phyloP scores from a whole-genome alignment of 1,140 invertebrate species.

The Phortica variegata region DNA sequence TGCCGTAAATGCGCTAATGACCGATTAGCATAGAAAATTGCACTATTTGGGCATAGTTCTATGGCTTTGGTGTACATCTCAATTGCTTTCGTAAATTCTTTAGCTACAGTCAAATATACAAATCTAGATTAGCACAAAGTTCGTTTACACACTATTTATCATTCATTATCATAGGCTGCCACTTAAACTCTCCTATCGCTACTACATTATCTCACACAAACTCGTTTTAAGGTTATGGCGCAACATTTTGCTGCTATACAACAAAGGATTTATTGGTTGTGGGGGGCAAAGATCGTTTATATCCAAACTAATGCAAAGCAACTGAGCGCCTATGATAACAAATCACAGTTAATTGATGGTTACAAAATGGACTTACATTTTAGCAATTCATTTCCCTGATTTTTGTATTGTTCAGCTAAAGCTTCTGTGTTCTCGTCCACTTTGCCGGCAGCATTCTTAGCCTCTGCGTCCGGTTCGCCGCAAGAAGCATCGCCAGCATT shows the following conservation, averaged over 20 bases:
- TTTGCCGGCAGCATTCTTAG: conserved; percentile 24
- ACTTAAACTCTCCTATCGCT: too few relatives aligned
- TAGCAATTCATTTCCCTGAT: conserved; percentile 81
- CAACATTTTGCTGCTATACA: conserved; percentile 9
- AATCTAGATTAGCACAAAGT: not conserved
- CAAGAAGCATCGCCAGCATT: too few relatives aligned
- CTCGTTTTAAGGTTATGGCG: conserved; percentile 32
- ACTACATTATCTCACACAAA: conserved; percentile 30
- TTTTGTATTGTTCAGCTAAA: conserved; percentile 75
- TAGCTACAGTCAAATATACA: conserved; percentile 76
- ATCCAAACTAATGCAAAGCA: conserved; percentile 1
- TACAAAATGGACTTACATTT: conserved; percentile 73
- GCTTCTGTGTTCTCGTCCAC: conserved; percentile 27
- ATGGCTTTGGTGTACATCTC: conserved; percentile 91
- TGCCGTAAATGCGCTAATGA: conserved; percentile 91
- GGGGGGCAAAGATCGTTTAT: not conserved
- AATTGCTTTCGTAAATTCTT: conserved; percentile 87
- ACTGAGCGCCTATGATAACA: not conserved
- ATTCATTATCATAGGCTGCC: conserved; percentile 4
- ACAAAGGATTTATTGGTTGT: conserved; percentile 14
- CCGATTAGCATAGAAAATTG: conserved; percentile 89
- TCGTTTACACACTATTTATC: not conserved
- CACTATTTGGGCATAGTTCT: conserved; percentile 77
- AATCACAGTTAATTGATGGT: not conserved
- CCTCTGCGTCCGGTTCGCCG: not conserved